Percentiles rank a stretch among this genome's conserved stretches.
phyloP scores from a whole-genome alignment of 2,113 vertebrate species.

The Sminthopsis crassicaudata region DNA sequence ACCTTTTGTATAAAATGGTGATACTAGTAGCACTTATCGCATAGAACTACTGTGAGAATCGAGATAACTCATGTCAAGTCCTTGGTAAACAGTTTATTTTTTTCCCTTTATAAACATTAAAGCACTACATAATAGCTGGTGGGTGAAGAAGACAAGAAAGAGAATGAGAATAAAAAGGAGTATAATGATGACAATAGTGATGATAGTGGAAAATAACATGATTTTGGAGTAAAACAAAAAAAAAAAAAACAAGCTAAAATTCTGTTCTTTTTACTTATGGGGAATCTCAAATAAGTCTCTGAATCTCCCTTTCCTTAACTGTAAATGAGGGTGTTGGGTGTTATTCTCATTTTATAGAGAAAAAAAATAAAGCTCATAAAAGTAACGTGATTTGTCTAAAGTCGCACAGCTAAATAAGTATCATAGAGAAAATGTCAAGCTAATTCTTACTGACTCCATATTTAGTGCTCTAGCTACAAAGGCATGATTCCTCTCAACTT shows the following conservation, averaged over 20 bases:
- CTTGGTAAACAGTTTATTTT: not conserved
- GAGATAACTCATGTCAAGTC: not conserved
- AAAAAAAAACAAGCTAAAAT: not conserved
- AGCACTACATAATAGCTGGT: not conserved
- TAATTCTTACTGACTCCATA: not conserved
- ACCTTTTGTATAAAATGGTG: not conserved
- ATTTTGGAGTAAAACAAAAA: not conserved
- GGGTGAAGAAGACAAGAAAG: not conserved
- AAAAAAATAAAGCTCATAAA: not conserved
- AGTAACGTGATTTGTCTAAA: not conserved
- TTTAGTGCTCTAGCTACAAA: not conserved
- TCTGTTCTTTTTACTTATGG: not conserved
- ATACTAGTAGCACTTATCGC: not conserved
- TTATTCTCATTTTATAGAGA: not conserved
- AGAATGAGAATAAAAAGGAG: not conserved
- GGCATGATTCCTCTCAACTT: not conserved
- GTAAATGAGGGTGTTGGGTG: not conserved
- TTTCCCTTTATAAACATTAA: not conserved
- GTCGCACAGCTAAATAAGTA: not conserved
- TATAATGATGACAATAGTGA: not conserved
- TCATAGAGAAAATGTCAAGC: not conserved
- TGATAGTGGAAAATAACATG: not conserved
- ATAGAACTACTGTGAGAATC: not conserved
- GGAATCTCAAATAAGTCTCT: not conserved
- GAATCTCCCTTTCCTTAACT: not conserved